Evolutionary conservation across 2,797 vertebrate species (phyloP).

Genomic region (Hypotaenidia okinawae): DNA sequence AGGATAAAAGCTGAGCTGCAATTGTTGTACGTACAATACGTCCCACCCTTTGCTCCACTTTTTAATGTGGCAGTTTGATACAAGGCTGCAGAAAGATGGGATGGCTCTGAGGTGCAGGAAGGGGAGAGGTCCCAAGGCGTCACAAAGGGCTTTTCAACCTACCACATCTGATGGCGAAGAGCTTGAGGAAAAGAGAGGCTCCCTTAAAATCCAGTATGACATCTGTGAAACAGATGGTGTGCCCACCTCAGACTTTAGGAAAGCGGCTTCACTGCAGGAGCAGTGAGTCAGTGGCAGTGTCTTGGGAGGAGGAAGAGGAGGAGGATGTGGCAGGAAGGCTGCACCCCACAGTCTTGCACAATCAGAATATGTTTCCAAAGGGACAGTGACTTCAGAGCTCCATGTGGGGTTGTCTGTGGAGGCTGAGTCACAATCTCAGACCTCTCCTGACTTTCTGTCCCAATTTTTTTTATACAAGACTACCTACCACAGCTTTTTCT

Average conservation of each 20-base stretch:
- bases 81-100: not conserved
- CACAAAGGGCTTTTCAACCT: not conserved
- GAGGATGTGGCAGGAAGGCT: not conserved
- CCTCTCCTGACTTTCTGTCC: not conserved
- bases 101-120: slow-evolving; percentile 9
- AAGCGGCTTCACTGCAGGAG: not conserved
- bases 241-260: not conserved
- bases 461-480: not conserved
- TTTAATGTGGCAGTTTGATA: not conserved
- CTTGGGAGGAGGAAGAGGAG: not conserved
- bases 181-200: not conserved
- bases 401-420: not conserved
- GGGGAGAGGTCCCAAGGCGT: not conserved
- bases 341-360: not conserved
- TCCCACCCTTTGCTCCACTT: not conserved
- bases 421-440: not conserved
- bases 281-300: not conserved
- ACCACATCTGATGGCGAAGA: not conserved
- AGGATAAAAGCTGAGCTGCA: slow-evolving; percentile 12
- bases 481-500: not conserved
- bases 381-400: not conserved
- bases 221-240: not conserved
- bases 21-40: not conserved
- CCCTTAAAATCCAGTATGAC: not conserved
- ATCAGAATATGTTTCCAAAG: not conserved